Evolutionary conservation across 2,113 vertebrate species (phyloP), one percentile per base, ranked within the genome.

Genomic region (Blennius ocellaris): DNA sequence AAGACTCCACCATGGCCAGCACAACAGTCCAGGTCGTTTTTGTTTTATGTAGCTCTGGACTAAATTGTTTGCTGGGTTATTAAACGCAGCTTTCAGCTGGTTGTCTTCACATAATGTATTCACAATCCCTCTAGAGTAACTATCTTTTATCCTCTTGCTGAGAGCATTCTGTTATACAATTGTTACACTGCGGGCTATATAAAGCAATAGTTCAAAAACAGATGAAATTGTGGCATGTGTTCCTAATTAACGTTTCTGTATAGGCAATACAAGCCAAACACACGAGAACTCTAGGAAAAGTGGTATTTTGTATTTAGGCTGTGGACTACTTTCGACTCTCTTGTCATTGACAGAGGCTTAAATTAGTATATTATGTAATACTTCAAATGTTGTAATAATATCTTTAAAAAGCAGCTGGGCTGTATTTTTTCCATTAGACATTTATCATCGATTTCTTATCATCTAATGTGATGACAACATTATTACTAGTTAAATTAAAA

Each of bases 101-200:
- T 85, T 88, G 84, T 85, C 81, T 84, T 72, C 69, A 77, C 76
- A 87, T 88, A 92, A 92, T 90, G 85, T 85, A 86, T 90, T 92
- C 89, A 71, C 85, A 90, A 87, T 87, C 84, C 88, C 89, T 76
- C 78, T 37, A 90, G 90, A 91, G 76, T 80, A 81, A 82, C 85
- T 71, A 73, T 85, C 78, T 84, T 90, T 90, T 89, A 89, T 89
- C 85, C 82, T 85, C 90, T 88, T 69, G 81, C 75, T 89, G 66
- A 82, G 79, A 85, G 71, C 83, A 79, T 87, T 90, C 82, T 90
- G 76, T 90, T 86, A 55, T 87, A 84, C 89, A 87, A 83, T 87
- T 89, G 84, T 85, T 83, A 85, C 87, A 89, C 87, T 82, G 84
- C 78, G 58, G 84, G 85, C 88, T 86, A 88, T 88, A 86, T 83